Conservation (phyloP, 2,797 vertebrate genomes). For the Lutjanus argentimaculatus region DNA sequence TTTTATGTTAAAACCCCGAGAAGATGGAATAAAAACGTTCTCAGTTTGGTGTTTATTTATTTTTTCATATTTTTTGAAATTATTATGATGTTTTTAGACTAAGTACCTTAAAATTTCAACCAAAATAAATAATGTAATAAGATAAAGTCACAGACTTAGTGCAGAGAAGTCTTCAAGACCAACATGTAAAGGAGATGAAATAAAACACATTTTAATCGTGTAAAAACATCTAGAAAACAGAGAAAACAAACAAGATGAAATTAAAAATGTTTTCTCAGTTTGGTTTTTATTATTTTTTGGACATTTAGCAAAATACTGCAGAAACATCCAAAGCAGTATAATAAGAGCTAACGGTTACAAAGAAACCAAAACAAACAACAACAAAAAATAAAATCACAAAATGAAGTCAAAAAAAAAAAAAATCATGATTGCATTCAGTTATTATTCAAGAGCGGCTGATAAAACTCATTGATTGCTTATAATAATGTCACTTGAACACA, state of each 20-base stretch:
- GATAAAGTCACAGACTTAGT: no score
- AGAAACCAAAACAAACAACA: slow-evolving; percentile 84
- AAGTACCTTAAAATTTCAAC: not conserved
- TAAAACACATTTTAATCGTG: no score
- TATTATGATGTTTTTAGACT: not conserved
- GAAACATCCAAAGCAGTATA: slow-evolving; percentile 81
- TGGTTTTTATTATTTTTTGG: slow-evolving; percentile 84
- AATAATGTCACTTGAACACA: slow-evolving; percentile 76
- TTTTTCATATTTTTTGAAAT: no score
- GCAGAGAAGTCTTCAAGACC: no score
- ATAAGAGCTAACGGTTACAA: slow-evolving; percentile 82
- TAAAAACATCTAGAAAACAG: no score
- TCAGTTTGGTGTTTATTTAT: no score
- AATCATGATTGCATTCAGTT: slow-evolving; percentile 90
- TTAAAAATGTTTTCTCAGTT: slow-evolving; percentile 65
- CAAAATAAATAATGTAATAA: no score
- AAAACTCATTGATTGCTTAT: slow-evolving; percentile 82
- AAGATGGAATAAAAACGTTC: no score
- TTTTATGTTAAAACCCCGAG: no score
- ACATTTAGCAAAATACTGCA: slow-evolving; percentile 85
- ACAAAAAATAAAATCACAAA: slow-evolving; percentile 39
- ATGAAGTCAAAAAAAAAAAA: slow-evolving; percentile 75
- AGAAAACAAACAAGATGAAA: slow-evolving; percentile 2
- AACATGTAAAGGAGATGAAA: no score
- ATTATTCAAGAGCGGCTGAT: slow-evolving; percentile 82